phyloP scores from a whole-genome alignment of 2,113 vertebrate species.

The Alosa alosa region DNA sequence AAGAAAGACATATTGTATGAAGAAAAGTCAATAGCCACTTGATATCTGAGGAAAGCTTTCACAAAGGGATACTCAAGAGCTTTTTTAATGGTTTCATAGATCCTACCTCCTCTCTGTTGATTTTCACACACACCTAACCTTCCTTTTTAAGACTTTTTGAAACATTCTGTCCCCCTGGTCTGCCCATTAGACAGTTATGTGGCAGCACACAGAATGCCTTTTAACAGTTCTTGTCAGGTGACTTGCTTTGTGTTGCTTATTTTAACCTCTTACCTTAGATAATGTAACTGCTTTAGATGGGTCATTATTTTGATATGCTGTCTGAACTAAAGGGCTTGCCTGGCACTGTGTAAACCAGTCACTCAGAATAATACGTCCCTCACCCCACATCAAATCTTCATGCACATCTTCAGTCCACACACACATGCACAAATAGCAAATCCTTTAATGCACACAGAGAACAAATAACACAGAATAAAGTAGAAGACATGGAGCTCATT shows the following conservation, averaged over 20 bases:
- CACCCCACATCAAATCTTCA: background rate
- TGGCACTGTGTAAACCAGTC: background rate
- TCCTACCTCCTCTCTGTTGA: background rate
- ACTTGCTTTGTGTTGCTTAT: background rate
- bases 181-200: background rate
- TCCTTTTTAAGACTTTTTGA: background rate
- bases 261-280: background rate
- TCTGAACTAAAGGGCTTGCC: background rate
- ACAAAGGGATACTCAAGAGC: background rate
- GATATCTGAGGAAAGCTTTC: background rate
- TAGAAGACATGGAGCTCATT: background rate
- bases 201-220: background rate
- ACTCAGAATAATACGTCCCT: background rate
- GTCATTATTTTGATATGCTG: background rate
- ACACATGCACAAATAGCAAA: background rate
- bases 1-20: background rate
- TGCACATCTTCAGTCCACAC: background rate
- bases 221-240: background rate
- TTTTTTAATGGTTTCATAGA: background rate
- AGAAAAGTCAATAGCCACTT: slow-evolving; percentile 2
- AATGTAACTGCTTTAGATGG: background rate
- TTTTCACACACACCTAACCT: background rate
- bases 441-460: background rate
- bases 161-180: too few relatives aligned
- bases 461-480: background rate